A percentile compares a stretch with the other conserved stretches of the same genome.
Evolutionary conservation across 2,113 vertebrate species (phyloP).

Genomic region (Triplophysa siluroides): DNA sequence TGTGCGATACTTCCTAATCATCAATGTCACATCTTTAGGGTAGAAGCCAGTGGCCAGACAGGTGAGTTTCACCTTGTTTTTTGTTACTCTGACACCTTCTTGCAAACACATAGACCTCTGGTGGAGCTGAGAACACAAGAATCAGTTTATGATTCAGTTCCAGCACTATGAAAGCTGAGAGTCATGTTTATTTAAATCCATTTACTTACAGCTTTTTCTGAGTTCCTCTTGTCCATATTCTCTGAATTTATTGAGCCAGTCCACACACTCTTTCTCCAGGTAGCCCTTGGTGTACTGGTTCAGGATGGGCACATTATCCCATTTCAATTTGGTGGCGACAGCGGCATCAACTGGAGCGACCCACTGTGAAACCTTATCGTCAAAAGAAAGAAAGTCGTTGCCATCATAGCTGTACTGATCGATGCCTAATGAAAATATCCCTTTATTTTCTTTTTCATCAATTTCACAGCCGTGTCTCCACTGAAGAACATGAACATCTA

Average conservation of each 20-base stretch:
- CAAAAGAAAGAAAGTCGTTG: slow-evolving; percentile 52
- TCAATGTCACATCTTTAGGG: slow-evolving; percentile 14
- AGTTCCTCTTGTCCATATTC: background rate
- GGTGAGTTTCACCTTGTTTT: background rate
- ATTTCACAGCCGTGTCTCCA: slow-evolving; percentile 55
- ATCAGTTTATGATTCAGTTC: background rate
- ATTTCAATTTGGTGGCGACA: slow-evolving; percentile 49
- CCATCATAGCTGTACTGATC: slow-evolving; percentile 58
- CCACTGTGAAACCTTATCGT: slow-evolving; percentile 35
- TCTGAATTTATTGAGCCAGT: slow-evolving; percentile 51
- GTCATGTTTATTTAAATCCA: background rate
- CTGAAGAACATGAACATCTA: slow-evolving; percentile 57
- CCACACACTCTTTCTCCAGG: slow-evolving; percentile 55
- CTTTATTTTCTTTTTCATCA: background rate
- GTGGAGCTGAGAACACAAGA: slow-evolving; percentile 27
- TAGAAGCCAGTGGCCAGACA: slow-evolving; percentile 45
- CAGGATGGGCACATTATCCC: slow-evolving; percentile 46
- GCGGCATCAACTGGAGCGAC: slow-evolving; percentile 35
- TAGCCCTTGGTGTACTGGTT: slow-evolving; percentile 58
- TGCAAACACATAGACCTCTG: background rate
- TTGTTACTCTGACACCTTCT: background rate
- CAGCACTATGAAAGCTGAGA: background rate
- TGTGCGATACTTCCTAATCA: background rate
- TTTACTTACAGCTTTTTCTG: slow-evolving; percentile 15
- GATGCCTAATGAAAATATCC: slow-evolving; percentile 24